These are phyloP conservation scores for Aythya baeri DNA, from an alignment of 2,113 vertebrate genomes.

Conservation along the genomic window DNA sequence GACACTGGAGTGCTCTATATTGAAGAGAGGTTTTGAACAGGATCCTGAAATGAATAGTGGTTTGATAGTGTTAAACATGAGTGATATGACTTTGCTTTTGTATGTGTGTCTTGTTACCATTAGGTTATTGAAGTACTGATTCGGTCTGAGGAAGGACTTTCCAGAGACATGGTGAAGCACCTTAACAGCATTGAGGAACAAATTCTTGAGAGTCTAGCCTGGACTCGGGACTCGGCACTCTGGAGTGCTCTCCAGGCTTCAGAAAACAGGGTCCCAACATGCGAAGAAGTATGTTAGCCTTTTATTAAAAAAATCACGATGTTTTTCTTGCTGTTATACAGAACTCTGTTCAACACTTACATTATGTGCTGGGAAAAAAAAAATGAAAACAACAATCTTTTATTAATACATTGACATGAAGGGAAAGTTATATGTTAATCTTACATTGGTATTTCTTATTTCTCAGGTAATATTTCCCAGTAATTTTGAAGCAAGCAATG, in stretches of 20 bases:
- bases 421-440: not conserved
- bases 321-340: not conserved
- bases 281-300: conserved; percentile 88
- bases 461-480: conserved; percentile 92
- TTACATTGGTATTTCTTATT: conserved; percentile 42
- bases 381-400: not conserved
- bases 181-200: conserved; percentile 96
- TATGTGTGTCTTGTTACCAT: not conserved
- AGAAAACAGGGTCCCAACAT: conserved; percentile 87
- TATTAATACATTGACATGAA: not conserved
- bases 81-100: not conserved
- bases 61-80: not conserved
- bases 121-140: conserved; percentile 98
- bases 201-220: conserved; percentile 92
- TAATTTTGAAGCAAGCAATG: conserved; percentile 88
- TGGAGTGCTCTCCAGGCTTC: conserved; percentile 86
- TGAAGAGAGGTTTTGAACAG: not conserved
- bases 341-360: not conserved
- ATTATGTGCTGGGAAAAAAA: not conserved
- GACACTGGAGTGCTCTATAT: not conserved
- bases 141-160: conserved; percentile 94
- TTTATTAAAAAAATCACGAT: not conserved
- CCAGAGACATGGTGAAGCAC: conserved; percentile 98
- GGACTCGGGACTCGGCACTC: conserved; percentile 85
- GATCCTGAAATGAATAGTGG: not conserved